A percentile compares a stretch with the other conserved stretches of the same genome.
Conservation (phyloP, 2,888 invertebrate species). For the Plusia festucae region DNA sequence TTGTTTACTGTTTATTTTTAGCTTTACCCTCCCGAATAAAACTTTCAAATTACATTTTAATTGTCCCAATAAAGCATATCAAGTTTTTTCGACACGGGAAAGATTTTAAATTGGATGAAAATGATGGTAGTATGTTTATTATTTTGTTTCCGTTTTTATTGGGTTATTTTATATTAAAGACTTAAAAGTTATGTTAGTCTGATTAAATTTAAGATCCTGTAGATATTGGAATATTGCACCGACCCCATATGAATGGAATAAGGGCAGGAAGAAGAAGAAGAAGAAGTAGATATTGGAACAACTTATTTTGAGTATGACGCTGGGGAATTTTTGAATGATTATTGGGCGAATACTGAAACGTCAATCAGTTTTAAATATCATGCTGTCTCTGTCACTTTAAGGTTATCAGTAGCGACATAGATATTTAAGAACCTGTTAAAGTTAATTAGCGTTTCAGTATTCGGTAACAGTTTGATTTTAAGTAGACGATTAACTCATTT, state of each 20-base stretch:
- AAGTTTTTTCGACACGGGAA: conserved; percentile 26
- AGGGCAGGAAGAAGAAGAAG: too few species aligned
- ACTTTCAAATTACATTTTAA: conserved; percentile 58
- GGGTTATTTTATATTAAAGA: conserved; percentile 20
- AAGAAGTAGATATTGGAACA: conserved; percentile 14
- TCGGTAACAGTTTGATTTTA: neutral
- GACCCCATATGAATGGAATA: too few species aligned
- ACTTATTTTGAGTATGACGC: neutral
- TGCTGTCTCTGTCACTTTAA: too few species aligned
- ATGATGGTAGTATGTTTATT: conserved; percentile 26
- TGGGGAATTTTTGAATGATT: neutral
- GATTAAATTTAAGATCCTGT: conserved; percentile 20
- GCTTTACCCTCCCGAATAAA: conserved; percentile 67
- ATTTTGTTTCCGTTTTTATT: conserved; percentile 31
- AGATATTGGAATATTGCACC: conserved; percentile 14
- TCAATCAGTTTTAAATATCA: too few species aligned
- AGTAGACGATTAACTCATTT: too few species aligned
- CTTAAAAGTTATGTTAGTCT: conserved; percentile 18
- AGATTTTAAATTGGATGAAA: conserved; percentile 32
- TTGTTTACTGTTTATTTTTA: conserved; percentile 83
- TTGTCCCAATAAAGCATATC: conserved; percentile 60
- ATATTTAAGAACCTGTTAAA: too few species aligned
- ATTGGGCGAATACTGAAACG: too few species aligned
- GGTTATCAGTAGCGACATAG: too few species aligned
- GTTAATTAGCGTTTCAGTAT: too few species aligned